Base-by-base conservation (phyloP, 2,113 vertebrate species). In the Sinocyclocheilus anophthalmus region DNA sequence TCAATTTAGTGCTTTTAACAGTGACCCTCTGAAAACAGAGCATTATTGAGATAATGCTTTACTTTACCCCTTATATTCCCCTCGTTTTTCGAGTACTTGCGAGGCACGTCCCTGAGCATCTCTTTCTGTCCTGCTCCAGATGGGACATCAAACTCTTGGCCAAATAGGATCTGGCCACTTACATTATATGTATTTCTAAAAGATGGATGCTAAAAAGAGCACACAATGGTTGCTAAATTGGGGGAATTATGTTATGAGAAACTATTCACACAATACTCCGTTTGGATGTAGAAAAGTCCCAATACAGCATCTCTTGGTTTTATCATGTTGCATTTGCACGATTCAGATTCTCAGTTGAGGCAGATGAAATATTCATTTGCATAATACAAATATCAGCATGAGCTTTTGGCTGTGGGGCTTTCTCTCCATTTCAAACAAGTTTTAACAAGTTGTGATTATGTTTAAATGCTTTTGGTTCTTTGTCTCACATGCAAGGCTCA, bases 401-500 rank as follows among this genome's bases (percentile, higher is more conserved):
- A 53, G 63, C 7, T 20, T 65, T 69, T 53, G 65, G 26, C 65
- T 70, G 18, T 69, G 26, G 16, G 39, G 65, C 4, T 69, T 50
- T 65, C 20, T 67, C 39, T 81, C 22, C 24, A 12, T 65, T 81
- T 67, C 26, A 63, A 65, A 81, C 6, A 69, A 18, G 1, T 30
- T 53, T 53, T 53, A 24, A 50, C 63, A 70, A 55, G 24, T 30
- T 70, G 81, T 70, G n/a, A 33, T 67, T 80, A 30, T 59, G 30
- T 57, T 67, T 50, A 50, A 33, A 30, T 69, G 42, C 67, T 67
- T 69, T 69, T 69, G 20, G 63, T 26, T 87, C 73, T 73, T 86
- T 90, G 80, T 86, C 87, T 84, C 55, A 75, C 65, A 24, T 87
- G n/a, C 8, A 57, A 70, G 59, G 20, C 80, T 77, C 69, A 83